Conservation (phyloP, 1,140 invertebrate genomes). For the Drosophila tani region DNA sequence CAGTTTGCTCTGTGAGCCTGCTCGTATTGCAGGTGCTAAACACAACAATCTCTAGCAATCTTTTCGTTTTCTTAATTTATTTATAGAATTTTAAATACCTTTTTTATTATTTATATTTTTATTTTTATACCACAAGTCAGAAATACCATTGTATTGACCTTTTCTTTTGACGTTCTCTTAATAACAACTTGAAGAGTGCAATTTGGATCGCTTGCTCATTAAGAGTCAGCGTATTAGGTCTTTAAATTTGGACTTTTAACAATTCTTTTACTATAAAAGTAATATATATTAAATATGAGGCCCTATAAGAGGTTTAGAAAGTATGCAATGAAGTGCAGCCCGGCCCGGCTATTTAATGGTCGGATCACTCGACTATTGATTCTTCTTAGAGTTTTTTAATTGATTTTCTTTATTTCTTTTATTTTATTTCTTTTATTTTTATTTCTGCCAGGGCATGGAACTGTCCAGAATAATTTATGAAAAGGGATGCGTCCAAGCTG, state of each 20-base stretch:
- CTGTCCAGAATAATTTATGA: conserved; percentile 94
- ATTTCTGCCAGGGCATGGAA: conserved; percentile 88
- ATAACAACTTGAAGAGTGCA: background rate
- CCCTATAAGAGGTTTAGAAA: too few species aligned
- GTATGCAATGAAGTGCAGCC: background rate
- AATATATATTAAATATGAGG: background rate
- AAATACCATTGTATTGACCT: background rate
- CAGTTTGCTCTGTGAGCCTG: conserved; percentile 92
- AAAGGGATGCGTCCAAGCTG: conserved; percentile 96
- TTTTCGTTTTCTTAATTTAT: background rate
- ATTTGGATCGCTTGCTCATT: too few species aligned
- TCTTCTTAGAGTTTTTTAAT: conserved; percentile 7
- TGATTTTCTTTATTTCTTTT: conserved; percentile 12
- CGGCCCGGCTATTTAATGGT: background rate
- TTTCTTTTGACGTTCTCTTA: background rate
- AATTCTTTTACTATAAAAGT: too few species aligned
- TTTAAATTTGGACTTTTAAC: too few species aligned
- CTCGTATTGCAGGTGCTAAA: conserved; percentile 92
- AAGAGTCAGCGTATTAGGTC: too few species aligned
- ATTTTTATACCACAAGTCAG: too few species aligned
- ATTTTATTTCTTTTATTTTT: conserved; percentile 12
- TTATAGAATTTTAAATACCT: background rate
- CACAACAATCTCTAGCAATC: background rate
- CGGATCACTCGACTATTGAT: background rate
- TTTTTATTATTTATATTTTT: background rate